phyloP scores from a whole-genome alignment of 2,797 vertebrate species.

The Enteromius radiatus region DNA sequence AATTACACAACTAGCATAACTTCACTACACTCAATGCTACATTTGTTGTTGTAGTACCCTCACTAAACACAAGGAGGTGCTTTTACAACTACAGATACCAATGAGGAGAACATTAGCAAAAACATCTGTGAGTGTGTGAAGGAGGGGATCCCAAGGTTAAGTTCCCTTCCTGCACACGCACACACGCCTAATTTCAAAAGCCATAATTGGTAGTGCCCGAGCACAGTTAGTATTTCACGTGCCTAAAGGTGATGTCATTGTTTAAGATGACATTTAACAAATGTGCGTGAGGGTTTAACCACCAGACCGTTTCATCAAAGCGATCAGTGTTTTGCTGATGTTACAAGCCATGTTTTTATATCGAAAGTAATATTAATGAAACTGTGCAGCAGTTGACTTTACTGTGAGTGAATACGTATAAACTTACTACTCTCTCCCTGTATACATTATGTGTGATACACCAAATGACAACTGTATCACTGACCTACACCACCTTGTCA shows the following conservation, averaged over 20 bases:
- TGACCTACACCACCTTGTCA: conserved; percentile 23
- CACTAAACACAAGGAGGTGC: conserved; percentile 51
- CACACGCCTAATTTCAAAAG: conserved; percentile 10
- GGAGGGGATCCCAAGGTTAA: conserved; percentile 10
- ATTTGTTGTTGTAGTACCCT: conserved; percentile 43
- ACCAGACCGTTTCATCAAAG: conserved; percentile 9
- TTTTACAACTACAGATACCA: conserved; percentile 20
- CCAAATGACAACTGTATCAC: conserved; percentile 24
- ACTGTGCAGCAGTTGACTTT: neutral
- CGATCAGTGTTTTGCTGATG: neutral
- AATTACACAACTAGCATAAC: neutral
- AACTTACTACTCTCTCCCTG: neutral
- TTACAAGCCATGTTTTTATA: neutral
- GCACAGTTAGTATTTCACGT: conserved; percentile 36
- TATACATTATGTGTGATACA: conserved; percentile 2
- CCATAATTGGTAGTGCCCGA: conserved; percentile 51
- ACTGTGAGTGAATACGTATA: neutral
- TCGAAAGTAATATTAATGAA: neutral
- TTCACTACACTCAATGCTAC: neutral
- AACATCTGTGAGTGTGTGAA: conserved; percentile 17
- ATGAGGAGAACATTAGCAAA: neutral
- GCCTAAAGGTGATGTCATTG: conserved; percentile 36
- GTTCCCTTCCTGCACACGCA: conserved; percentile 20
- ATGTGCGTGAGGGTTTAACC: neutral
- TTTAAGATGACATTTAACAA: conserved; percentile 31